Percentiles rank a stretch among this genome's conserved stretches.
Evolutionary conservation across 2,888 invertebrate species (phyloP).

Genomic region (Tenthredo livida): DNA sequence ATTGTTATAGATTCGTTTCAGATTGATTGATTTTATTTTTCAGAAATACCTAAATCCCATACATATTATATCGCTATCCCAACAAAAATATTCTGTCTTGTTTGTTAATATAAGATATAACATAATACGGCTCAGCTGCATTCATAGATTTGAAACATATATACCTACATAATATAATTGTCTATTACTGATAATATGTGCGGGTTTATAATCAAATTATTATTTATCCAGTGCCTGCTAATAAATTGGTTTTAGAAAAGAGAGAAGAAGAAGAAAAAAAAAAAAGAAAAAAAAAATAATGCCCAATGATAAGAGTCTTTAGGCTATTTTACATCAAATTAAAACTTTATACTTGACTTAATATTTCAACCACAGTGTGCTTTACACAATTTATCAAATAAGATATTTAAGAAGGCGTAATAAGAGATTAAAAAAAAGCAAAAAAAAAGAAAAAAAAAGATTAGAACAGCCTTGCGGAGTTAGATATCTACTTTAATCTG

Average conservation of each 20-base stretch:
- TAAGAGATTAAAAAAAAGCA: background rate
- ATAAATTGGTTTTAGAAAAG: background rate
- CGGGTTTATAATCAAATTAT: conserved; percentile 48
- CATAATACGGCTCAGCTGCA: conserved; percentile 66
- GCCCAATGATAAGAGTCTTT: background rate
- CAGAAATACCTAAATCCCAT: background rate
- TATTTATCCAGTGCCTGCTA: conserved; percentile 37
- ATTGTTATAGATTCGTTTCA: background rate
- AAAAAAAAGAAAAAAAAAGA: background rate
- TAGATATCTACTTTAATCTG: conserved; percentile 5
- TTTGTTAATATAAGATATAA: conserved; percentile 61
- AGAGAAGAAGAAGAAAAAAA: background rate
- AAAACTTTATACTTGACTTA: background rate
- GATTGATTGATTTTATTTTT: background rate
- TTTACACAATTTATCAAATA: conserved; percentile 18
- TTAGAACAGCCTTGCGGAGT: conserved; percentile 16
- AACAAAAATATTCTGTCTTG: conserved; percentile 58
- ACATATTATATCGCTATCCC: background rate
- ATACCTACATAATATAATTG: conserved; percentile 55
- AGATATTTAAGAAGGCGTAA: background rate
- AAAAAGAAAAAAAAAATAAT: background rate
- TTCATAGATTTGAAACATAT: conserved; percentile 66
- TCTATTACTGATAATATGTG: conserved; percentile 14
- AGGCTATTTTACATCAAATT: background rate
- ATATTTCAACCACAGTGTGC: conserved; percentile 15